Percentiles rank a stretch among this genome's conserved stretches.
phyloP scores from a whole-genome alignment of 2,888 invertebrate species.

The Monopis laevigella region DNA sequence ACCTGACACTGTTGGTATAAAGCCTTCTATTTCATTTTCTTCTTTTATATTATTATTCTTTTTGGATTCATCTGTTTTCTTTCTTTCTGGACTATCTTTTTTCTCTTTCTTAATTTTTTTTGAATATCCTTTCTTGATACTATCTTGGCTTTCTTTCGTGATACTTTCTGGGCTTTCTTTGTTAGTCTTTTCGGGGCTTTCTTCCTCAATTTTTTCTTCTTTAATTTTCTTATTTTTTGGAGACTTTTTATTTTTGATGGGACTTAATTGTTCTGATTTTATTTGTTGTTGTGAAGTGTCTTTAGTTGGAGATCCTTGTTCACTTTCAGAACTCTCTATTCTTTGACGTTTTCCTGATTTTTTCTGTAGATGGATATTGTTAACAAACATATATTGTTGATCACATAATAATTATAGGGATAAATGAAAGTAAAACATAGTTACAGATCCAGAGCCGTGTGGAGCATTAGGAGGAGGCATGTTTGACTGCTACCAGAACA shows the following conservation, averaged over 20 bases:
- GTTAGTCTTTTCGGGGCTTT: not conserved
- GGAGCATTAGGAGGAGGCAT: too few species aligned
- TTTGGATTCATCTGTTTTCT: not conserved
- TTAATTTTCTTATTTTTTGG: constrained; percentile 19
- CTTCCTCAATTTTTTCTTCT: constrained; percentile 15
- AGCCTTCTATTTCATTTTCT: not conserved
- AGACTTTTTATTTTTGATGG: constrained; percentile 15
- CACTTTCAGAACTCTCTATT: constrained; percentile 50
- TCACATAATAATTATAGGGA: too few species aligned
- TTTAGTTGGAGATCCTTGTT: constrained; percentile 26
- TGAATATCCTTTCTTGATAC: constrained; percentile 13
- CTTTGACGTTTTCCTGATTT: constrained; percentile 43
- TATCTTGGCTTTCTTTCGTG: constrained; percentile 14
- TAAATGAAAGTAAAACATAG: too few species aligned
- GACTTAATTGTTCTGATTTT: constrained; percentile 14
- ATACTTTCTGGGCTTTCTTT: too few species aligned
- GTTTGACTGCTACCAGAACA: too few species aligned
- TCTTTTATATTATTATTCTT: not conserved
- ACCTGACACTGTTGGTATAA: not conserved
- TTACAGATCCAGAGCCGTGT: too few species aligned
- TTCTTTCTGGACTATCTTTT: constrained; percentile 5
- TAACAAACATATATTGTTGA: too few species aligned
- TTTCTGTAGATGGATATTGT: constrained; percentile 35
- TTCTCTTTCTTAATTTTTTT: constrained; percentile 17
- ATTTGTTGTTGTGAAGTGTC: constrained; percentile 12